Conservation (phyloP, 1,140 invertebrate species). For the Phymastichus coffea region DNA sequence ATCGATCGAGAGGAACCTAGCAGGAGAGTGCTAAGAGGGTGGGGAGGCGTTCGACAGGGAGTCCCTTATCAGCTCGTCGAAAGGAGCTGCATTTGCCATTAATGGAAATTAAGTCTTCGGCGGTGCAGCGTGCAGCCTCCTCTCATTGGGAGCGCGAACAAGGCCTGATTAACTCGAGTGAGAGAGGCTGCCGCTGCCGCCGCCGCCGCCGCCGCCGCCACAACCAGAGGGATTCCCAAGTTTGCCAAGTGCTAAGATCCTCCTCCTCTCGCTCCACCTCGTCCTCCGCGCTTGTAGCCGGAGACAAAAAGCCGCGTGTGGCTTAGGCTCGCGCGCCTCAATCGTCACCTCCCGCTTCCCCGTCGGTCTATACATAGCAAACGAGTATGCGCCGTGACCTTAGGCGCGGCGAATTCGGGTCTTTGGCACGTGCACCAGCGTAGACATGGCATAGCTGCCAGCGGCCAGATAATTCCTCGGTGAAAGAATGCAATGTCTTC, state of each 20-base stretch:
- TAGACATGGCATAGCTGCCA: no score
- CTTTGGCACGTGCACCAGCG: no score
- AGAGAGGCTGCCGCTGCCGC: neutral
- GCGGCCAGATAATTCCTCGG: no score
- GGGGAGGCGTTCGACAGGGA: no score
- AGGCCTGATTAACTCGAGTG: slow-evolving; percentile 27
- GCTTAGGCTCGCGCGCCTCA: neutral
- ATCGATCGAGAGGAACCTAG: no score
- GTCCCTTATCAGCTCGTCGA: no score
- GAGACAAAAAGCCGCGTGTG: slow-evolving; percentile 17
- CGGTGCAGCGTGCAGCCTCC: neutral
- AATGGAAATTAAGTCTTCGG: slow-evolving; percentile 18
- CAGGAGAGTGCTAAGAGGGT: no score
- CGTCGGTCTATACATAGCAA: no score
- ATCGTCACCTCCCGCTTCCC: neutral
- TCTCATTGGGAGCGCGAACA: slow-evolving; percentile 6
- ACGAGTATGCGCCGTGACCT: no score
- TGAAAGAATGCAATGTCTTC: no score
- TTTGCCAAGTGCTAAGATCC: slow-evolving; percentile 23
- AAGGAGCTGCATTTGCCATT: slow-evolving; percentile 19
- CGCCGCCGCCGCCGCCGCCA: neutral
- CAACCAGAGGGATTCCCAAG: slow-evolving; percentile 19
- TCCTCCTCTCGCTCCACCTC: neutral
- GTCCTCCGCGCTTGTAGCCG: no score
- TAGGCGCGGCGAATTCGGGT: no score